Conservation (phyloP, 2,888 invertebrate species). For the Conops quadrifasciatus region DNA sequence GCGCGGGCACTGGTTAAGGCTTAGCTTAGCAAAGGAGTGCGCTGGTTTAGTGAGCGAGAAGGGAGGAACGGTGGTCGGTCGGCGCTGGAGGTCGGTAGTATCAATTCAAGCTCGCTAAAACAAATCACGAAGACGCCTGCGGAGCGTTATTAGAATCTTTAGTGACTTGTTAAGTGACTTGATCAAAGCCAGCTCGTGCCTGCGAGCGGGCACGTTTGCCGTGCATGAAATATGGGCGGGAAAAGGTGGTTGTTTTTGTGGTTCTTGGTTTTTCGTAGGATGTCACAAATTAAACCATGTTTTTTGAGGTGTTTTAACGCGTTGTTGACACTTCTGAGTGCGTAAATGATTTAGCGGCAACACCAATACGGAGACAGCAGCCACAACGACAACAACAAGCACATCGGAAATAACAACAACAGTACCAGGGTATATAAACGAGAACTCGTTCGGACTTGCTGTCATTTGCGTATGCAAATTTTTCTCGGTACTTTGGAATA, state of each 20-base stretch:
- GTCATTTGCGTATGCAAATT: too few species aligned
- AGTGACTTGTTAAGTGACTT: slow-evolving; percentile 10
- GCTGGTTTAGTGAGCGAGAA: not conserved
- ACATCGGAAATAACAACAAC: too few species aligned
- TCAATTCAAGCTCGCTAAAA: not conserved
- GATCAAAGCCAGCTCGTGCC: not conserved
- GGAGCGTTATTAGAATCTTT: slow-evolving; percentile 23
- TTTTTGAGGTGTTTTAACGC: not conserved
- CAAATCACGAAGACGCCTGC: slow-evolving; percentile 18
- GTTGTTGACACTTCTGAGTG: not conserved
- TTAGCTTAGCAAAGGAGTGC: too few species aligned
- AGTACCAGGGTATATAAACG: too few species aligned
- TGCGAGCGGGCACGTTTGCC: not conserved
- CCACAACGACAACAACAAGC: too few species aligned
- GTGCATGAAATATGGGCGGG: not conserved
- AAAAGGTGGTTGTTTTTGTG: not conserved
- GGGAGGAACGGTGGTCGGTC: not conserved
- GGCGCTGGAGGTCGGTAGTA: not conserved
- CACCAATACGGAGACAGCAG: too few species aligned
- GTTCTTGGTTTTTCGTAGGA: not conserved
- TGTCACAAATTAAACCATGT: not conserved
- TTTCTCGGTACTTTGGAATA: too few species aligned
- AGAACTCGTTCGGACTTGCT: too few species aligned
- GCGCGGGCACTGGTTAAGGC: not conserved
- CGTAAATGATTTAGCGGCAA: too few species aligned